Evolutionary conservation across 2,888 invertebrate species (phyloP), one percentile per base, ranked within the genome.

Genomic region (Diplolepis rosae): DNA sequence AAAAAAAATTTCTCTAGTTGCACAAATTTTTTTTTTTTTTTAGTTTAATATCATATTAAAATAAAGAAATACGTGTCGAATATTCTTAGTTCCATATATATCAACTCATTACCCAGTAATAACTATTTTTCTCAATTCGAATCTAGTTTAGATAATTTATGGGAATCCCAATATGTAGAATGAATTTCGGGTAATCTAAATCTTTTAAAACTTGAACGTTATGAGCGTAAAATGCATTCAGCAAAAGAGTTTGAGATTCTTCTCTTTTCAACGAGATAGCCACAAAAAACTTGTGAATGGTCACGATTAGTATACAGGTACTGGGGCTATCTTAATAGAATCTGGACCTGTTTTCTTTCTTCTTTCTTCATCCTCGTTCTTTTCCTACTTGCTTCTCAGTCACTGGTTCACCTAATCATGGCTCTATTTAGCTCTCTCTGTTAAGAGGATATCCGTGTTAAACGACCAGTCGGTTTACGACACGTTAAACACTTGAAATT

Each of bases 391-490:
- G 22, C 1, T 22, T 39, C 24, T 61, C 35, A 13, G 6, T 61
- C 24, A 3, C 7, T 61, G 39, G 56, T 24, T 35, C 56, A 61
- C 35, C 56, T 39, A 61, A 61, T 61, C 87, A 87, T 80, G 86
- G 84, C 88, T 88, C 87, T 88, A 88, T 88, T 88, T 87, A 84
- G 84, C 84, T 85, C 81, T 81, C 79, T 77, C 84, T 85, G 85
- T 87, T 88, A 88, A 88, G 86, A 88, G 88, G 88, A 86, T 88
- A 88, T 87, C 84, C 88, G 84, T 88, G 88, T 88, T 82, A 80
- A 84, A 83, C 82, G 82, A 77, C 80, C 79, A 75, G 79, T 82
- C 82, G 82, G 78, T 82, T 84, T 84, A 84, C 83, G 85, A 83
- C 83, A 79, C 83, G 85, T 87, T 87, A 87, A 88, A 87, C 87